Base-by-base conservation (phyloP, 2,113 vertebrate genomes). In the Passer domesticus region DNA sequence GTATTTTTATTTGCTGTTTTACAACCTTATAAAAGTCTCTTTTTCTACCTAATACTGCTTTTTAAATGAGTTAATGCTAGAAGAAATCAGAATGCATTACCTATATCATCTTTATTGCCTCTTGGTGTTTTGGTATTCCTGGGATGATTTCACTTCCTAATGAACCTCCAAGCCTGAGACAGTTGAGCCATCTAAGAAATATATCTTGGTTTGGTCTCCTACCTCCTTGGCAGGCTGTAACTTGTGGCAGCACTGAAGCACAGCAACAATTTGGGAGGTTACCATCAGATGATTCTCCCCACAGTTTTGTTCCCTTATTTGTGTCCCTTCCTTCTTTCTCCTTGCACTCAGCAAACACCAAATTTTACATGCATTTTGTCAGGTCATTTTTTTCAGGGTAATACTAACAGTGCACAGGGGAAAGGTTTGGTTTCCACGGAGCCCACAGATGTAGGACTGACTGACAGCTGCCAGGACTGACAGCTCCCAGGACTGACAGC, bases 61-160 rank as follows among this genome's bases (percentile, higher is more conserved):
- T 96, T 92, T 91, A 91, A 96, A 93, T 92, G 46, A 94, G 73
- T 91, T 92, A 93, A 96, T 95, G 78, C 73, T 43, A 90, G 66
- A 28, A 79, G 62, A 95, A 91, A 95, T 83, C 66, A 87, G 89
- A 94, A 92, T 90, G 59, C 70, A 92, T 94, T 95, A 92, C 85
- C 78, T 94, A 58, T 72, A 81, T 94, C 90, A 91, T 87, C 89
- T 93, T 94, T 89, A 90, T 89, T 90, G 72, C 87, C 44, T 92
- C 55, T 62, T 70, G 44, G 66, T 90, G 76, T 91, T 94, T 90
- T 89, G 95, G 82, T 91, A 92, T 96, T 93, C 92, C 33, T 85
- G 72, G 76, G 68, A 89, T 87, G 80, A 85, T 87, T 95, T 94
- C 76, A 80, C 23, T 73, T 91, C 86, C 66, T 95, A 96, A 97